phyloP scores from a whole-genome alignment of 2,797 vertebrate species.

The Chiropotes sagulatus region DNA sequence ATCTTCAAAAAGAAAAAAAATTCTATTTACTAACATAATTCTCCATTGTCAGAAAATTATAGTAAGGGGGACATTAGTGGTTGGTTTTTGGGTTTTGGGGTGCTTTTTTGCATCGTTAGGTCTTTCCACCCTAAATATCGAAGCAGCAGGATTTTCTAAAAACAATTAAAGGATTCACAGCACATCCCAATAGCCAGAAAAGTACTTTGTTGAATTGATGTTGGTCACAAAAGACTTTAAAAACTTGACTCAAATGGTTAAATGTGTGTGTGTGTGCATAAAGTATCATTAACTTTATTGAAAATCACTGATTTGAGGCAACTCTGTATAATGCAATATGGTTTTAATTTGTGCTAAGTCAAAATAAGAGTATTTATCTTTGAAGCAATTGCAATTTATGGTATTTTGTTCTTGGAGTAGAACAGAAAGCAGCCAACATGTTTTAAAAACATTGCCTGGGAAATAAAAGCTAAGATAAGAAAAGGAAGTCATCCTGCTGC shows the following conservation, averaged over 20 bases:
- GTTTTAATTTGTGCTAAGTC: neutral
- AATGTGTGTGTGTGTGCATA: neutral
- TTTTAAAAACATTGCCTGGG: neutral
- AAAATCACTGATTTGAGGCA: neutral
- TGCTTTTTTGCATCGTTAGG: neutral
- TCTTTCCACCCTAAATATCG: neutral
- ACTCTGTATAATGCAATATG: neutral
- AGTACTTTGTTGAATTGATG: neutral
- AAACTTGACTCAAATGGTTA: neutral
- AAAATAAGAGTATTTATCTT: slow-evolving; percentile 8
- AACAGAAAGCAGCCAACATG: neutral
- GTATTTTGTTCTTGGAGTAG: neutral
- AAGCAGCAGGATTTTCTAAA: neutral
- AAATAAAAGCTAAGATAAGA: neutral
- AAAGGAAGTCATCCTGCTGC: neutral
- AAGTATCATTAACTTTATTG: neutral
- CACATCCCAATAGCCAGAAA: neutral
- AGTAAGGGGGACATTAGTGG: neutral
- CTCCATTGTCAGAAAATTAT: neutral
- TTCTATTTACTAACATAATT: neutral
- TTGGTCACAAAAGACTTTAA: neutral
- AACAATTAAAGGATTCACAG: neutral
- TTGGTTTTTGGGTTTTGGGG: neutral
- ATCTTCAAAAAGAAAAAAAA: neutral
- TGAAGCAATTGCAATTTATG: neutral